Evolutionary conservation across 1,140 invertebrate species (phyloP).

Genomic region (Eupristina koningsbergeri): DNA sequence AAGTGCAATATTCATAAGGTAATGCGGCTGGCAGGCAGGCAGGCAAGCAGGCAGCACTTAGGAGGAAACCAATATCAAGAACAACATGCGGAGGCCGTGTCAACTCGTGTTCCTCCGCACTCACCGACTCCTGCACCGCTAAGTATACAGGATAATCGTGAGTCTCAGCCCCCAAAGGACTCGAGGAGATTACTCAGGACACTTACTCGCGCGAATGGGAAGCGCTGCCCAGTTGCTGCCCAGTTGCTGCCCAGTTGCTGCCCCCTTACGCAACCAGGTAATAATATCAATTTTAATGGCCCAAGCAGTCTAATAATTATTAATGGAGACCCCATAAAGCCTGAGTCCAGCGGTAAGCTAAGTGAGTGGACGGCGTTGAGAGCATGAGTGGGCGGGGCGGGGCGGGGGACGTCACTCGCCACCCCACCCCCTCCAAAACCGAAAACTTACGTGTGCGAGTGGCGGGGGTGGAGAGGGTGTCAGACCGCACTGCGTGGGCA

Average conservation of each 20-base stretch:
- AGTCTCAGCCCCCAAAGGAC: background rate
- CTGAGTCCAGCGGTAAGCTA: slow-evolving; percentile 37
- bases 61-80: background rate
- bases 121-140: background rate
- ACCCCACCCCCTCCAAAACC: no score
- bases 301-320: slow-evolving; percentile 41
- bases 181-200: slow-evolving; percentile 7
- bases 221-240: background rate
- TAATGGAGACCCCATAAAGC: slow-evolving; percentile 34
- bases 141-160: background rate
- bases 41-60: no score
- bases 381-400: no score
- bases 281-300: slow-evolving; percentile 47
- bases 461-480: background rate
- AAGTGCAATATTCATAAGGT: background rate
- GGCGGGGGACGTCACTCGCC: no score
- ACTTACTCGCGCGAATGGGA: background rate
- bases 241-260: background rate
- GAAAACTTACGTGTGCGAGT: no score
- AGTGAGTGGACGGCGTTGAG: background rate
- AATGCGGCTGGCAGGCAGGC: no score
- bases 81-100: background rate
- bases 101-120: background rate
- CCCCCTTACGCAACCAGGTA: slow-evolving; percentile 20
- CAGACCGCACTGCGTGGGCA: no score